These are phyloP conservation scores for Xylota segnis DNA, from an alignment of 2,888 invertebrate species.

Conservation along the genomic window DNA sequence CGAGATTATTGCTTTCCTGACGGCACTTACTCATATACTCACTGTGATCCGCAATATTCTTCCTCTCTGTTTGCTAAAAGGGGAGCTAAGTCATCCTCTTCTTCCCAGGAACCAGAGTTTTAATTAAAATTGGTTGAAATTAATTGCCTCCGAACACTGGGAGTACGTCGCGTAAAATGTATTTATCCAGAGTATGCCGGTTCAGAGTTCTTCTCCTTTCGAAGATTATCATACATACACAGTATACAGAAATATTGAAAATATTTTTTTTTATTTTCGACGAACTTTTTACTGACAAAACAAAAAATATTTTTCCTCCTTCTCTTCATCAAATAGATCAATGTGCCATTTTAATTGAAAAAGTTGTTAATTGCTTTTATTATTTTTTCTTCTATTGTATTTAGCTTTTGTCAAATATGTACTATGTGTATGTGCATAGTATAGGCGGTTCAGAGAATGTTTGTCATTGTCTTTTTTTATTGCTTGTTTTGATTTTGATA, in stretches of 20 bases:
- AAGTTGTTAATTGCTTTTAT: conserved; percentile 21
- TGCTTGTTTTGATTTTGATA: neutral
- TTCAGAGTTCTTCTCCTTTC: conserved; percentile 9
- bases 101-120: conserved; percentile 26
- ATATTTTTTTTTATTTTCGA: conserved; percentile 13
- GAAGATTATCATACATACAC: conserved; percentile 33
- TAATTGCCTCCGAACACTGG: conserved; percentile 54
- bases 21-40: conserved; percentile 7
- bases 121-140: conserved; percentile 69
- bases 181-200: conserved; percentile 19
- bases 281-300: conserved; percentile 8
- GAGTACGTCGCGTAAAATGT: conserved; percentile 30
- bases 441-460: neutral
- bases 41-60: conserved; percentile 18
- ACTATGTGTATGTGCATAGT: too few species aligned
- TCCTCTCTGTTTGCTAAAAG: neutral
- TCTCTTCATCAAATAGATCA: conserved; percentile 15
- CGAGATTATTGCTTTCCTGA: conserved; percentile 35
- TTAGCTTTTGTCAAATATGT: neutral
- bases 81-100: conserved; percentile 6
- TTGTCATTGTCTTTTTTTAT: conserved; percentile 5
- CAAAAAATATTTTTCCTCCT: neutral
- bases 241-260: conserved; percentile 26
- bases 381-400: neutral
- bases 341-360: conserved; percentile 17